Evolutionary conservation across 2,888 invertebrate species (phyloP), one percentile per base, ranked within the genome.

Genomic region (Griposia aprilina): DNA sequence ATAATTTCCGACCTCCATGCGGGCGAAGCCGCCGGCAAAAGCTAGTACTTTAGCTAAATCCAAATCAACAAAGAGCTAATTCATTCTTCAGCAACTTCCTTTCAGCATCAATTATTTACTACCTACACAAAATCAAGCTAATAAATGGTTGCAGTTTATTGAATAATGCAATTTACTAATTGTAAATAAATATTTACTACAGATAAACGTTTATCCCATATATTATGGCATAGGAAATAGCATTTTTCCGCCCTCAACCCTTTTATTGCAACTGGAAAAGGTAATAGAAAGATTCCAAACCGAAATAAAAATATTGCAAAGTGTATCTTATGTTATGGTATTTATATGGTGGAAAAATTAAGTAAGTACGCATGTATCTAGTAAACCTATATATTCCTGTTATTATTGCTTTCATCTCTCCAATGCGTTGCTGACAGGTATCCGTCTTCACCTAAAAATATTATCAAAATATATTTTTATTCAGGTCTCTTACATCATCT

Each of bases 91-190:
- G 11, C 59, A 69, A 26, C 65, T 23, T 20, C 10, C 23, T 80
- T 72, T 78, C 72, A 57, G 50, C 45, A 23, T 10, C 52, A 20
- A 48, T 59, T 71, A 36, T 81, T 74, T 50, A 76, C 36, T 66
- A 41, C 20, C 20, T 10, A 41, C 26, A 30, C 30, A 30, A 11
- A 62, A 62, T 62, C 36, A 62, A 23, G 36, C 36, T 36, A 36
- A 55, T 55, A 55, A 36, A 62, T 62, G 11, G 7, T 62, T 62
- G 23, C 20, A 62, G 13, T 62, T 62, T 20, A 62, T 36, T 62
- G 36, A 36, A 23, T 36, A 36, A 7, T 1, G 36, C 11, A 13
- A 62, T 62, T 62, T 62, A 23, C 30, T 36, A 62, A 62, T 23
- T 6, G 36, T 23, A 0, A 36, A 1, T 62, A 63, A 63, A 36